Evolutionary conservation across 2,797 vertebrate species (phyloP).

Genomic region (Phyllotis vaccarum): DNA sequence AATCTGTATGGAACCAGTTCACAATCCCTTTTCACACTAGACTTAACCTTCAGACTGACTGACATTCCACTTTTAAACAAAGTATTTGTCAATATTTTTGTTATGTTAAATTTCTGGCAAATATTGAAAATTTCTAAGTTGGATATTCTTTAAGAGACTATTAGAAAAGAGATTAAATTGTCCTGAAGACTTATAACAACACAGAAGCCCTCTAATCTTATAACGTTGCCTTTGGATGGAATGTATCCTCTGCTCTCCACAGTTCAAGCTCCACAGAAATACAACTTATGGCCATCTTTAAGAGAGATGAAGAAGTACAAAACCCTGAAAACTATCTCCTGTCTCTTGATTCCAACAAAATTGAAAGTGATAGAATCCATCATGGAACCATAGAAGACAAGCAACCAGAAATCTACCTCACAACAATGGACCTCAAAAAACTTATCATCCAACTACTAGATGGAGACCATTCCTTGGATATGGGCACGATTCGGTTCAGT

Average conservation of each 20-base stretch:
- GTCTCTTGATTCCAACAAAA: constrained; percentile 89
- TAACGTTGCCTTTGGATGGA: neutral
- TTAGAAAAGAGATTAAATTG: constrained; percentile 4
- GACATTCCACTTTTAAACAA: constrained; percentile 28
- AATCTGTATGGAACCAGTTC: neutral
- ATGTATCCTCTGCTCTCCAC: constrained; percentile 66
- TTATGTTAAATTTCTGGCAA: constrained; percentile 29
- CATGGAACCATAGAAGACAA: constrained; percentile 78
- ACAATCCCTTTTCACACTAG: neutral
- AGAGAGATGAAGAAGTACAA: constrained; percentile 84
- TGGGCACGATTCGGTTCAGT: constrained; percentile 91
- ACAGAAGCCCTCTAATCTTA: neutral
- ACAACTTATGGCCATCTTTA: constrained; percentile 91
- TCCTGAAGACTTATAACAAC: neutral
- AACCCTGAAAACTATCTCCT: constrained; percentile 82
- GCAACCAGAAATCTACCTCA: constrained; percentile 77
- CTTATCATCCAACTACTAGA: constrained; percentile 90
- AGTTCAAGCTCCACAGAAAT: constrained; percentile 92
- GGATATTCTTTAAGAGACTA: neutral
- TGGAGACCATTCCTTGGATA: constrained; percentile 92
- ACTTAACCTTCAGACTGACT: neutral
- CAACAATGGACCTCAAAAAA: constrained; percentile 88
- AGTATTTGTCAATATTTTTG: neutral
- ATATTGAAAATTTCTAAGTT: constrained; percentile 28
- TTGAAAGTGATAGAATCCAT: constrained; percentile 85